phyloP scores from a whole-genome alignment of 2,888 invertebrate genomes.

The Thecocarcelia acutangulata region DNA sequence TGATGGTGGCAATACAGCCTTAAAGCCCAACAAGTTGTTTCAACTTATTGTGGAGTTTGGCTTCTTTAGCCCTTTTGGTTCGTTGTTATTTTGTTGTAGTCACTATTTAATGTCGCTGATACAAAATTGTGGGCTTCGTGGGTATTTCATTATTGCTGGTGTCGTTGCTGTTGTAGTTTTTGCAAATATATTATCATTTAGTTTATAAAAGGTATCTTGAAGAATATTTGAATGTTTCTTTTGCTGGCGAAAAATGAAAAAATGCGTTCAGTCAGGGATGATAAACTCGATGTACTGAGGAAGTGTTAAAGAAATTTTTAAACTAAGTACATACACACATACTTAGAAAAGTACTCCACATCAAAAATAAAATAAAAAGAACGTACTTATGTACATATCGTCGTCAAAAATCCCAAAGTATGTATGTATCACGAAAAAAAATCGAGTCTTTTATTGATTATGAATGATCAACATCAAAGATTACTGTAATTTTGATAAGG shows the following conservation, averaged over 20 bases:
- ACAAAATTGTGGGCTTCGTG: constrained; percentile 3
- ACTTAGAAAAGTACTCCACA: too few relatives aligned
- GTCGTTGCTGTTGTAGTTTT: constrained; percentile 11
- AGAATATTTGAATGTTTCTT: constrained; percentile 1
- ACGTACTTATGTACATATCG: too few relatives aligned
- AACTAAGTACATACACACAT: too few relatives aligned
- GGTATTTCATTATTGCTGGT: constrained; percentile 1
- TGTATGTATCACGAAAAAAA: too few relatives aligned
- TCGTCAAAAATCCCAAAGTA: too few relatives aligned
- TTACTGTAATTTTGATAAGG: too few relatives aligned
- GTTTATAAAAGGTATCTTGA: constrained; percentile 28
- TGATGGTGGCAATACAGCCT: constrained; percentile 4
- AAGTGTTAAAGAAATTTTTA: neutral
- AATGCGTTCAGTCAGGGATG: neutral
- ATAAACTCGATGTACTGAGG: neutral
- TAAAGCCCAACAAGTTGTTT: constrained; percentile 65
- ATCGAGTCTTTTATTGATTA: too few relatives aligned
- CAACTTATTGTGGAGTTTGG: constrained; percentile 50
- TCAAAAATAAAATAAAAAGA: too few relatives aligned
- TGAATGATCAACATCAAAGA: too few relatives aligned
- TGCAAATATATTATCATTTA: constrained; percentile 31
- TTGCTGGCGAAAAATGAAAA: neutral
- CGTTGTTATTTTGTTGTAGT: constrained; percentile 14
- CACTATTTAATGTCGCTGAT: constrained; percentile 21
- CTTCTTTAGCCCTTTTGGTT: constrained; percentile 27